These are phyloP conservation scores for Chironomus tentans DNA, from an alignment of 2,888 invertebrate species.

Conservation along the genomic window DNA sequence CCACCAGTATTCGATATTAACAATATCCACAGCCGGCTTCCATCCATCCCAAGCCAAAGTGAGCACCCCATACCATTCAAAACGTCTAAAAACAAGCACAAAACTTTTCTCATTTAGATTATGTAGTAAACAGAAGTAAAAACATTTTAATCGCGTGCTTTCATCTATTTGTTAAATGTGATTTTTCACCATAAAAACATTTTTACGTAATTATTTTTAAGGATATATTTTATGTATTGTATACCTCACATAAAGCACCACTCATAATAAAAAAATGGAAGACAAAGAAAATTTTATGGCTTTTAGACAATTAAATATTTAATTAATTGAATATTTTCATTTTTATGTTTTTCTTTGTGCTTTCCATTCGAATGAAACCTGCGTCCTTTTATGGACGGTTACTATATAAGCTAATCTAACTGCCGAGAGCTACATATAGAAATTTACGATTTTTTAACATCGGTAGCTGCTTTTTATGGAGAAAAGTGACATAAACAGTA, in stretches of 20 bases:
- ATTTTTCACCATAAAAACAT: not conserved
- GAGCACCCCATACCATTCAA: too few species aligned
- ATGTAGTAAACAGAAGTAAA: not conserved
- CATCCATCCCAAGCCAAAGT: too few species aligned
- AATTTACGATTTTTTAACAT: too few species aligned
- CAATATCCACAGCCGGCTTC: too few species aligned
- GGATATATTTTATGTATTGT: not conserved
- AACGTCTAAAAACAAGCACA: not conserved
- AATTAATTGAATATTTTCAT: slow-evolving; percentile 8
- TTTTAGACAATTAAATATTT: slow-evolving; percentile 20
- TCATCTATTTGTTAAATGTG: slow-evolving; percentile 11
- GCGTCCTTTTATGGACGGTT: too few species aligned
- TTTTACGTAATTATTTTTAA: not conserved
- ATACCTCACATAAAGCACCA: not conserved
- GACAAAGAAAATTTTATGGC: slow-evolving; percentile 16
- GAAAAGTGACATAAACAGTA: not conserved
- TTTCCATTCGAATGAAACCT: too few species aligned
- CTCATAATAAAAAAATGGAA: not conserved
- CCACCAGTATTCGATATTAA: too few species aligned
- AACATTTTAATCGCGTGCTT: slow-evolving; percentile 16
- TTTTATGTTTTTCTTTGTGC: not conserved
- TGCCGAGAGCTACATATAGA: too few species aligned
- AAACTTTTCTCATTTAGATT: not conserved
- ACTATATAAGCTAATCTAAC: too few species aligned
- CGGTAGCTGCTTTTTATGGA: too few species aligned